Conservation (phyloP, 1,140 invertebrate species). For the Drosophila orosa region DNA sequence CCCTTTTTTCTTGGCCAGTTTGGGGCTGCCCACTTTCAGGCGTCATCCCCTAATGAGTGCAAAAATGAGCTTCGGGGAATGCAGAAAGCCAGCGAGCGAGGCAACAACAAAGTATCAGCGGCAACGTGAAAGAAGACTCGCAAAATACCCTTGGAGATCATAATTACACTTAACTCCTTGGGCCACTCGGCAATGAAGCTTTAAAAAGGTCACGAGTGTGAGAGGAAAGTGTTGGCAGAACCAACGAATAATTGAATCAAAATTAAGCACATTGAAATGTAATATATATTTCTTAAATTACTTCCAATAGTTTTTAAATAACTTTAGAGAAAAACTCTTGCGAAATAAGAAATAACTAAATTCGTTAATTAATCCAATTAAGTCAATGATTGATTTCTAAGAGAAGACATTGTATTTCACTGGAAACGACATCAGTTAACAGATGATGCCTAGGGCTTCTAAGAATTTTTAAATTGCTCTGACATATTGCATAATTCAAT, state of each 20-base stretch:
- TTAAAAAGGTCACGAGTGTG: neutral
- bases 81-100: slow-evolving; percentile 1
- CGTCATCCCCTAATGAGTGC: slow-evolving; percentile 68
- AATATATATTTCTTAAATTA: too few relatives aligned
- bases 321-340: too few relatives aligned
- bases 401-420: neutral
- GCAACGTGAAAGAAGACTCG: slow-evolving; percentile 12
- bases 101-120: slow-evolving; percentile 7
- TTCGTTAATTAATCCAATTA: too few relatives aligned
- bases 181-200: neutral
- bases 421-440: neutral
- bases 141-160: slow-evolving; percentile 13
- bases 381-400: neutral
- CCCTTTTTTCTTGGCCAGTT: slow-evolving; percentile 42
- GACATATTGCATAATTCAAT: neutral
- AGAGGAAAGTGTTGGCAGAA: too few relatives aligned
- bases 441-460: too few relatives aligned
- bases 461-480: too few relatives aligned
- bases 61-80: slow-evolving; percentile 69
- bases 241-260: neutral
- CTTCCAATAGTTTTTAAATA: too few relatives aligned
- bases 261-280: neutral
- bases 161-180: slow-evolving; percentile 22
- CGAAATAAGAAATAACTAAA: too few relatives aligned
- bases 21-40: slow-evolving; percentile 38